phyloP scores from a whole-genome alignment of 2,888 invertebrate species.

The Pemphredon lugubris region DNA sequence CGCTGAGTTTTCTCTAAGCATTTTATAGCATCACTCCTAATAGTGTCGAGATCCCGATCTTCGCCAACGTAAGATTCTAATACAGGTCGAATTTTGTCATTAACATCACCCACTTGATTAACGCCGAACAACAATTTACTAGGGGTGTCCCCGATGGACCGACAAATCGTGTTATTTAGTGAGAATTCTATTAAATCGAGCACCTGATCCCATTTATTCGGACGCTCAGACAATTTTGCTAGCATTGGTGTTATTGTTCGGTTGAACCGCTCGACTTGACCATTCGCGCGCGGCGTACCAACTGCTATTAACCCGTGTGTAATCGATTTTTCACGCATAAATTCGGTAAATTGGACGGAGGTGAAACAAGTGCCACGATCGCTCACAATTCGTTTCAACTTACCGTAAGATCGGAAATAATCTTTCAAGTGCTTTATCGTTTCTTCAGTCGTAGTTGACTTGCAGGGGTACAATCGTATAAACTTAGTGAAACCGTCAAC shows the following conservation, averaged over 20 bases:
- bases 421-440: background rate
- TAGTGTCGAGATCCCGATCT: background rate
- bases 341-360: background rate
- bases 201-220: background rate
- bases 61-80: background rate
- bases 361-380: constrained; percentile 8
- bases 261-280: too few species aligned
- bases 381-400: background rate
- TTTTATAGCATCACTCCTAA: background rate
- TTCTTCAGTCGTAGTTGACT: background rate
- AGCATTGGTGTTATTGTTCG: background rate
- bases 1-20: background rate
- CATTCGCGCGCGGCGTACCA: constrained; percentile 7
- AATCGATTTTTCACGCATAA: background rate
- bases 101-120: background rate
- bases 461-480: constrained; percentile 1
- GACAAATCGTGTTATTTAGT: constrained; percentile 7
- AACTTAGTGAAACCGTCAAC: too few species aligned
- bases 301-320: background rate
- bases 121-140: constrained; percentile 1
- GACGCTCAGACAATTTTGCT: background rate
- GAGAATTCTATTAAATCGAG: background rate
- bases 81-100: constrained; percentile 11
- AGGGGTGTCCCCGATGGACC: background rate
- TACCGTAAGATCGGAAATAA: constrained; percentile 7